phyloP scores from a whole-genome alignment of 2,113 vertebrate genomes.

The Dasyprocta punctata region DNA sequence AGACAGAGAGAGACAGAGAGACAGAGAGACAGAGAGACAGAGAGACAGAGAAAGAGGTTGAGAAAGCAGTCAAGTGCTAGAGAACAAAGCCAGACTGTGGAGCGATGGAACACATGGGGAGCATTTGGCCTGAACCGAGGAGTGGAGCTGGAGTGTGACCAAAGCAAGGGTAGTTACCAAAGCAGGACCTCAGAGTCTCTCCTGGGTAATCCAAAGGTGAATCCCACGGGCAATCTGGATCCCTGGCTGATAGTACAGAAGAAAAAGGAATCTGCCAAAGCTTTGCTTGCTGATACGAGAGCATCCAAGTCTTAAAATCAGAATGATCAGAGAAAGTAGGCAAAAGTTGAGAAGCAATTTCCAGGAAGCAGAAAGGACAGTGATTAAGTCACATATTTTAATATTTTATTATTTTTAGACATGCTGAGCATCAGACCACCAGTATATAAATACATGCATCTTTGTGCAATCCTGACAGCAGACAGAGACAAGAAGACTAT shows the following conservation, averaged over 20 bases:
- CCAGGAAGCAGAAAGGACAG: not conserved
- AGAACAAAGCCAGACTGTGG: not conserved
- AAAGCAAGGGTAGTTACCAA: not conserved
- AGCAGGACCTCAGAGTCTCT: not conserved
- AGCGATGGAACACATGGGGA: not conserved
- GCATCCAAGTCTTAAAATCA: constrained; percentile 14
- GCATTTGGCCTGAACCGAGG: not conserved
- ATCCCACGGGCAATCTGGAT: not conserved
- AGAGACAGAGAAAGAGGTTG: no score
- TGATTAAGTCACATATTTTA: not conserved
- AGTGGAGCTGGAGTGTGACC: not conserved
- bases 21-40: no score
- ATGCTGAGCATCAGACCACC: no score
- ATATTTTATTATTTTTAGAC: not conserved
- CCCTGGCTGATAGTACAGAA: not conserved
- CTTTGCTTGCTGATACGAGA: constrained; percentile 21
- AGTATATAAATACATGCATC: not conserved
- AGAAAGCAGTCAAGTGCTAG: not conserved
- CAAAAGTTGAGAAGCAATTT: constrained; percentile 27
- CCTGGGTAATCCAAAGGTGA: not conserved
- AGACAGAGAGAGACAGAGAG: no score
- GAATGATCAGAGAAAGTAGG: not conserved
- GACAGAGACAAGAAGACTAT: not conserved
- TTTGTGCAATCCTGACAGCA: not conserved
- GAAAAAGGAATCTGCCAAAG: not conserved